Evolutionary conservation across 2,888 invertebrate genomes (phyloP).

Genomic region (Lepidonotus clava): DNA sequence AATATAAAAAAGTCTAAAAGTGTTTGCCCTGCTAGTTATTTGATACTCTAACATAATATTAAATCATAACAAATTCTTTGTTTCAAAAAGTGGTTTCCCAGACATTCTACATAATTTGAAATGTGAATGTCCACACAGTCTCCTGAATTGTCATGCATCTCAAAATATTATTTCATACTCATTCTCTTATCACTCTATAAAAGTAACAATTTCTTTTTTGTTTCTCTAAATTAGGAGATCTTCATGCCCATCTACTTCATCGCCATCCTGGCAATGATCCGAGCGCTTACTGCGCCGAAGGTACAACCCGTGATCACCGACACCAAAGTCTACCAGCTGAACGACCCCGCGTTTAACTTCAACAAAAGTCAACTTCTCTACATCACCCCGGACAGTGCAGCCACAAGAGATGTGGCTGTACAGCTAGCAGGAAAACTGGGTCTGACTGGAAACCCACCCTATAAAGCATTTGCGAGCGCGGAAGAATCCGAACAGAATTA

Average conservation of each 20-base stretch:
- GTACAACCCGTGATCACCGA: slow-evolving; percentile 62
- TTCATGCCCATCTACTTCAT: slow-evolving; percentile 89
- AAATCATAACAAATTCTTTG: too few relatives aligned
- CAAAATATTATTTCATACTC: too few relatives aligned
- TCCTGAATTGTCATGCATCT: too few relatives aligned
- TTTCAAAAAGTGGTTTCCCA: too few relatives aligned
- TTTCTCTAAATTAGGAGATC: slow-evolving; percentile 84
- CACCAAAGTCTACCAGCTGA: slow-evolving; percentile 63
- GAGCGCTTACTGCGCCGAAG: slow-evolving; percentile 63
- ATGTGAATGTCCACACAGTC: too few relatives aligned
- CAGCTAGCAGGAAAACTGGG: slow-evolving; percentile 72
- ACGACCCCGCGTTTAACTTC: slow-evolving; percentile 13
- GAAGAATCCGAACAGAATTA: slow-evolving; percentile 87
- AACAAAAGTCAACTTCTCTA: slow-evolving; percentile 62
- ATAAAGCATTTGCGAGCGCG: slow-evolving; percentile 84
- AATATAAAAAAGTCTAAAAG: too few relatives aligned
- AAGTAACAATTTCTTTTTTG: not conserved
- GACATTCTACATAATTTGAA: too few relatives aligned
- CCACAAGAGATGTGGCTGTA: slow-evolving; percentile 54
- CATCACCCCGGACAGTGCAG: slow-evolving; percentile 69
- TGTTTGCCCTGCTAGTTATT: too few relatives aligned
- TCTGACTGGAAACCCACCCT: slow-evolving; percentile 76
- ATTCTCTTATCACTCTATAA: too few relatives aligned
- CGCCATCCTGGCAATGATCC: slow-evolving; percentile 86
- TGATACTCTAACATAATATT: too few relatives aligned